Evolutionary conservation across 2,888 invertebrate species (phyloP), one percentile per base, ranked within the genome.

Genomic region (Euphydryas editha): DNA sequence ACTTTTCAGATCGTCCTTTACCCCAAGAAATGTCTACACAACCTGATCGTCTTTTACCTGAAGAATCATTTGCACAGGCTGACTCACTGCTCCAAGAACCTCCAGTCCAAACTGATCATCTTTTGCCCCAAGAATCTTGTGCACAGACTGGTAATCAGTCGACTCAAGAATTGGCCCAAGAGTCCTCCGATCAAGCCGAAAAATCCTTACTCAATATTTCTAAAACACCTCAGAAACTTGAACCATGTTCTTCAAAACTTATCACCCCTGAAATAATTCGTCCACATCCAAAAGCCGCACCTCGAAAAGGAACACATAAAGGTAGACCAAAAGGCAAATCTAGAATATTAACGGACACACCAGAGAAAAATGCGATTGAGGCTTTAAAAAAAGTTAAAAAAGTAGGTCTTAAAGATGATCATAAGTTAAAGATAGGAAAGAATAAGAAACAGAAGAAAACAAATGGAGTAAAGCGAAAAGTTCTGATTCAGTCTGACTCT

Each of bases 331-430:
- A 39, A 57, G 42, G 24, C 24, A 24, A 24, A 24, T 24, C 24
- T 18, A 59, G 59, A 36, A 59, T 59, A 47, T 59, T 59, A 24
- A 59, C 37, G 13, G 59, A 59, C 36, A 59, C 49, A 59, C 49
- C 59, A 44, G 59, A 59, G 18, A 59, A 59, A 47, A 30, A 42
- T 47, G 49, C 24, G 30, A 59, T 59, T 30, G 59, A 59, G 30
- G 15, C 18, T 59, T 47, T 44, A 36, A 24, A 24, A 24, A 24
- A 24, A 24, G 24, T 44, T 17, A 24, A 24, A 24, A 24, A 24
- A 24, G 24, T 24, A 24, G 24, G 24, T 24, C n/a, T n/a, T 42
- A n/a, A 42, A 42, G 11, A 2, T 42, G 42, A 24, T 24, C 42
- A 13, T 42, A 13, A 13, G 42, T 36, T 13, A 59, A 37, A 36